phyloP scores from a whole-genome alignment of 2,888 invertebrate genomes.

The Dryomyza anilis region DNA sequence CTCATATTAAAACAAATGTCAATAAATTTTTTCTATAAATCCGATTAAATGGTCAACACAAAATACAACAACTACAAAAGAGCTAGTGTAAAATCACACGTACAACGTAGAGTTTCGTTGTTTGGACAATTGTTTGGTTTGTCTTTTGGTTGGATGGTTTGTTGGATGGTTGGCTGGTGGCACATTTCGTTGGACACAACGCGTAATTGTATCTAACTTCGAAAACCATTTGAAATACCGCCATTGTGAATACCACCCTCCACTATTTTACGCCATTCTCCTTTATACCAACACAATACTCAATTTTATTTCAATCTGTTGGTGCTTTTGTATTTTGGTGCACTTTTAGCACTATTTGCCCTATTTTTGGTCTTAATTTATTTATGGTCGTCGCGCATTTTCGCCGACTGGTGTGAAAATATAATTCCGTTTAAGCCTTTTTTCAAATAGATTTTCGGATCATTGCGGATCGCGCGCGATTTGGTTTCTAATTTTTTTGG shows the following conservation, averaged over 20 bases:
- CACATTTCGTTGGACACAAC: neutral
- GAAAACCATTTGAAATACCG: neutral
- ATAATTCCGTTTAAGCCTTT: conserved; percentile 18
- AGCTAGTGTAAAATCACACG: no score
- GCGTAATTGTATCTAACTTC: neutral
- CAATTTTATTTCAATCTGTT: no score
- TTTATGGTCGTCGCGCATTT: conserved; percentile 5
- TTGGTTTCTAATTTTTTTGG: neutral
- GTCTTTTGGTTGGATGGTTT: no score
- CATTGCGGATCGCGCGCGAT: neutral
- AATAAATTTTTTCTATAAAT: conserved; percentile 26
- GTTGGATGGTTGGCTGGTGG: no score
- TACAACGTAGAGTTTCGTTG: no score
- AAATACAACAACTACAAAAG: neutral
- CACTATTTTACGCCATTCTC: no score
- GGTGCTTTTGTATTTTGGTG: no score
- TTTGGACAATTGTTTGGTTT: no score
- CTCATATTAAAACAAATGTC: conserved; percentile 8
- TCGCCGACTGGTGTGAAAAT: conserved; percentile 9
- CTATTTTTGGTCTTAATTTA: neutral
- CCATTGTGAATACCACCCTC: no score
- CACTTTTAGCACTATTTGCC: no score
- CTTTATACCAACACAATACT: no score
- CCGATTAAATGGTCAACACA: conserved; percentile 8
- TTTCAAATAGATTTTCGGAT: conserved; percentile 6